Evolutionary conservation across 1,140 invertebrate genomes (phyloP).

Genomic region (Trypoxylus dichotomus): DNA sequence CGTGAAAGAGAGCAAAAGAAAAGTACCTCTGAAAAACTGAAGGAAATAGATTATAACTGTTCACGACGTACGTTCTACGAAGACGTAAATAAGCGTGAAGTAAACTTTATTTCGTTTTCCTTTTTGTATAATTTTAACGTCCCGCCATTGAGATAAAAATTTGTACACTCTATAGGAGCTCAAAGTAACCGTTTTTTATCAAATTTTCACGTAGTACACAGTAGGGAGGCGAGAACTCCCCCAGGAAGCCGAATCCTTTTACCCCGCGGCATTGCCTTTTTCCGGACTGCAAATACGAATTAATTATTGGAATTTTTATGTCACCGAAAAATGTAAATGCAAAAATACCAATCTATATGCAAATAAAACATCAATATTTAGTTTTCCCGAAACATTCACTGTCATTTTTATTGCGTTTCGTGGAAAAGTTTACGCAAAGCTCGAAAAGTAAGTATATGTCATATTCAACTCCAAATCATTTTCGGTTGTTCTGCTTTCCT

Average conservation of each 20-base stretch:
- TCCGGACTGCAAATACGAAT: constrained; percentile 28
- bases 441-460: background rate
- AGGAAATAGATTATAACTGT: background rate
- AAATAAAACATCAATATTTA: constrained; percentile 48
- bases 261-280: background rate
- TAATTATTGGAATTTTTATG: constrained; percentile 43
- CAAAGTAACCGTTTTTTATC: constrained; percentile 2
- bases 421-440: background rate
- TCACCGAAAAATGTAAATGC: constrained; percentile 41
- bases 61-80: background rate
- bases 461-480: too few relatives aligned
- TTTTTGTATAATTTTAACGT: background rate
- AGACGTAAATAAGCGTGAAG: background rate
- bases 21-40: background rate
- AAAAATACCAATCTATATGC: constrained; percentile 49
- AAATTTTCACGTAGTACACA: background rate
- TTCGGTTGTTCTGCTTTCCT: too few relatives aligned
- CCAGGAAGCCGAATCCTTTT: background rate
- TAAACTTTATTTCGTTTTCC: background rate
- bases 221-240: background rate
- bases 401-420: background rate
- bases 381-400: background rate
- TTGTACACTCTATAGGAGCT: background rate
- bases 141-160: background rate
- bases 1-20: background rate